phyloP scores from a whole-genome alignment of 2,797 vertebrate genomes.

The Clarias fuscus region DNA sequence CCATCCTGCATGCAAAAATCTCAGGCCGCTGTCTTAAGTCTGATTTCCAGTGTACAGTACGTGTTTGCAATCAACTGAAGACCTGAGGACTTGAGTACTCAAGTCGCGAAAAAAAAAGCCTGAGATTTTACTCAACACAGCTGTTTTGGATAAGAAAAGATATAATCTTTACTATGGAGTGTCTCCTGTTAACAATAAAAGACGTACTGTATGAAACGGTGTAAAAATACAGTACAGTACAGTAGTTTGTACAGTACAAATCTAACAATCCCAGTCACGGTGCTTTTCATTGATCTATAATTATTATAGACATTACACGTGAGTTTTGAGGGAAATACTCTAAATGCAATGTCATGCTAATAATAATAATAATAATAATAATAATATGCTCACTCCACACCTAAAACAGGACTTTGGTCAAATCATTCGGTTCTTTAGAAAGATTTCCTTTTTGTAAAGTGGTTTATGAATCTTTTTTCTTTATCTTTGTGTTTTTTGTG shows the following conservation, averaged over 20 bases:
- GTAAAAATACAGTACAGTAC: no score
- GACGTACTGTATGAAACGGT: background rate
- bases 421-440: background rate
- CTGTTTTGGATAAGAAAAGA: no score
- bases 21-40: no score
- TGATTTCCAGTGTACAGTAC: no score
- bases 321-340: background rate
- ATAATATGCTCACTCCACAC: background rate
- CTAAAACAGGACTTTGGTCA: background rate
- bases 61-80: no score
- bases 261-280: background rate
- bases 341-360: background rate
- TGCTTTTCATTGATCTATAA: background rate
- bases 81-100: no score
- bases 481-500: background rate
- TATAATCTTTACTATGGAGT: no score
- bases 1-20: background rate
- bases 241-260: background rate
- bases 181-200: no score
- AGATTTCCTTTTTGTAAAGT: background rate
- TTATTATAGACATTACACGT: background rate
- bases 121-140: no score
- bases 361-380: background rate
- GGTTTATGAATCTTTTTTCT: background rate
- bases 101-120: no score